Conservation (phyloP, 2,888 invertebrate genomes). For the Ectemnius cavifrons region DNA sequence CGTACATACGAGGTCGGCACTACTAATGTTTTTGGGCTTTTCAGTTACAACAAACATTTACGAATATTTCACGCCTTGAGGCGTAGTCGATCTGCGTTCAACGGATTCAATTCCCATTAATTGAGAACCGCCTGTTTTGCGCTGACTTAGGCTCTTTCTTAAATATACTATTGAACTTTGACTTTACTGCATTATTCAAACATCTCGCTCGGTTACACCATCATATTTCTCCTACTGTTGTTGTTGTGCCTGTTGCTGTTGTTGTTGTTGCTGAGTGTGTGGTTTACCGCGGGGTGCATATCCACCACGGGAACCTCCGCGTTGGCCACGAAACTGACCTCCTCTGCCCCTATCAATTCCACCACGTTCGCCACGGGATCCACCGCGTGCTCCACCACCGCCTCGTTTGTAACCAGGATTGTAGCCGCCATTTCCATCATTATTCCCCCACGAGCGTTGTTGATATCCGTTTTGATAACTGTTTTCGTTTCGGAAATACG, state of each 20-base stretch:
- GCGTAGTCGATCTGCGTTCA: no score
- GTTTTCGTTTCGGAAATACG: slow-evolving; percentile 74
- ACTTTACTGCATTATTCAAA: slow-evolving; percentile 55
- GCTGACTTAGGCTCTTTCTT: slow-evolving; percentile 61
- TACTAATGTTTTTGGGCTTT: neutral
- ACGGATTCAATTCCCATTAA: neutral
- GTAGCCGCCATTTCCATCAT: slow-evolving; percentile 64
- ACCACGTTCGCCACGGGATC: slow-evolving; percentile 68
- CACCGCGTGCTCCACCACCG: slow-evolving; percentile 65
- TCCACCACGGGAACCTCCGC: slow-evolving; percentile 74
- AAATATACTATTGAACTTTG: slow-evolving; percentile 63
- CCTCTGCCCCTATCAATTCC: slow-evolving; percentile 67
- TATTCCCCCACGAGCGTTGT: slow-evolving; percentile 72
- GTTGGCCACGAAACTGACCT: slow-evolving; percentile 73
- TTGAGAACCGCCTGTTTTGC: slow-evolving; percentile 11
- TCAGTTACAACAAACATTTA: no score
- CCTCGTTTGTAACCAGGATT: slow-evolving; percentile 72
- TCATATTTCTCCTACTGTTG: slow-evolving; percentile 19
- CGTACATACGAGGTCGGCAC: slow-evolving; percentile 13
- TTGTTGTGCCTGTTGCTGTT: neutral
- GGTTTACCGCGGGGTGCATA: slow-evolving; percentile 71
- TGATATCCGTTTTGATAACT: slow-evolving; percentile 78
- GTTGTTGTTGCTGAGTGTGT: slow-evolving; percentile 62
- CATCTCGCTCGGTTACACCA: no score
- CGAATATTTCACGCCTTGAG: no score